phyloP scores from a whole-genome alignment of 1,140 invertebrate species.

The Bombus sibiricus region DNA sequence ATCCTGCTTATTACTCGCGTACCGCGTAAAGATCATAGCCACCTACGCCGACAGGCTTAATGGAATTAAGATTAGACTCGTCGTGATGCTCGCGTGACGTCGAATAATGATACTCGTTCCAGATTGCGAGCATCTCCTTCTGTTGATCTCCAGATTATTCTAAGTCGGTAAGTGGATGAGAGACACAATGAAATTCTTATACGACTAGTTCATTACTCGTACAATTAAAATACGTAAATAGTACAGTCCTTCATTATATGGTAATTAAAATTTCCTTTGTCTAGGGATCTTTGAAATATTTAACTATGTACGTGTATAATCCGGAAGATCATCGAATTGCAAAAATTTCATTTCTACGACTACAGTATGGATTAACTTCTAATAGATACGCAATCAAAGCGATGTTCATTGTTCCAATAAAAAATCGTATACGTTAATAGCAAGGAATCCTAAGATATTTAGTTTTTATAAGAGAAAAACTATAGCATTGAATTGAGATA shows the following conservation, averaged over 20 bases:
- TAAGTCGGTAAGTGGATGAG: not conserved
- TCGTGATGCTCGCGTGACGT: not conserved
- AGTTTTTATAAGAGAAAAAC: too few relatives aligned
- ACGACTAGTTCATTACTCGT: not conserved
- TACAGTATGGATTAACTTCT: too few relatives aligned
- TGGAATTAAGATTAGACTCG: conserved; percentile 30
- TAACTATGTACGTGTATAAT: not conserved
- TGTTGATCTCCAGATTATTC: not conserved
- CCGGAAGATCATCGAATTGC: too few relatives aligned
- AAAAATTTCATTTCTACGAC: too few relatives aligned
- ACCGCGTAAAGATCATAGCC: not conserved
- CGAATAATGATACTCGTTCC: not conserved
- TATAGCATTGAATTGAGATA: too few relatives aligned
- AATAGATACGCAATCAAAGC: too few relatives aligned
- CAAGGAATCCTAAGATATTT: too few relatives aligned
- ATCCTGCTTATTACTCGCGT: conserved; percentile 30
- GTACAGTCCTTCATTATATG: not conserved
- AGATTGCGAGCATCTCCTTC: conserved; percentile 6
- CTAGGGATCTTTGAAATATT: not conserved
- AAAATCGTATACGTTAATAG: too few relatives aligned
- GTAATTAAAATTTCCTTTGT: not conserved
- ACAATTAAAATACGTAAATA: not conserved
- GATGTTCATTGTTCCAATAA: too few relatives aligned
- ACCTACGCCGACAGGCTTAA: conserved; percentile 1
- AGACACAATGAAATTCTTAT: not conserved